Percentiles rank a stretch among this genome's conserved stretches.
Evolutionary conservation across 2,888 invertebrate genomes (phyloP).

Genomic region (Leucoptera coffeella): DNA sequence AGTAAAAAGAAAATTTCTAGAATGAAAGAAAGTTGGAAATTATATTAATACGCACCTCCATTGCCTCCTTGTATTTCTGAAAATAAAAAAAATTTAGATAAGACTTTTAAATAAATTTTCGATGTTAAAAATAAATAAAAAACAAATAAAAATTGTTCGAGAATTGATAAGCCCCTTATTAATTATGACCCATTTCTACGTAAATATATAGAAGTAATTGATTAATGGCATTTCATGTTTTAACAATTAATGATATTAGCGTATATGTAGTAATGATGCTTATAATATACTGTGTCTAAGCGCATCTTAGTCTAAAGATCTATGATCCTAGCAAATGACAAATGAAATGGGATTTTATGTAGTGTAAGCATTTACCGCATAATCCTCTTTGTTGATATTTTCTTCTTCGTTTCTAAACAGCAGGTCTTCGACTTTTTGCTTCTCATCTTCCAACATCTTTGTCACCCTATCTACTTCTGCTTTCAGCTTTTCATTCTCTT

Average conservation of each 20-base stretch:
- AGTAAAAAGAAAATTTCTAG: neutral
- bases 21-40: neutral
- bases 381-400: conserved; percentile 79
- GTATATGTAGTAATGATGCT: no score
- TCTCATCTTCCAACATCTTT: conserved; percentile 69
- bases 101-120: no score
- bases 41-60: conserved; percentile 24
- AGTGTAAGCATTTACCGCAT: conserved; percentile 59
- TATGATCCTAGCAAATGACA: no score
- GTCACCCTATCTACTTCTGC: conserved; percentile 49
- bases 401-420: conserved; percentile 91
- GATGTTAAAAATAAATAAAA: no score
- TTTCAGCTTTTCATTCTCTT: conserved; percentile 55
- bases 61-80: conserved; percentile 44
- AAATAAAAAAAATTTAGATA: conserved; percentile 16
- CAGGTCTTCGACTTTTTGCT: conserved; percentile 80
- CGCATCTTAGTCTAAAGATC: no score
- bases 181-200: no score
- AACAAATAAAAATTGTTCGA: no score
- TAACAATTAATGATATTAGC: no score
- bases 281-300: no score
- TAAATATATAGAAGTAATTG: no score
- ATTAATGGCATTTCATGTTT: no score
- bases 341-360: neutral
- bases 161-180: no score